Evolutionary conservation across 1,140 invertebrate species (phyloP), one percentile per base, ranked within the genome.

Genomic region (Drosophila quadrilineata): DNA sequence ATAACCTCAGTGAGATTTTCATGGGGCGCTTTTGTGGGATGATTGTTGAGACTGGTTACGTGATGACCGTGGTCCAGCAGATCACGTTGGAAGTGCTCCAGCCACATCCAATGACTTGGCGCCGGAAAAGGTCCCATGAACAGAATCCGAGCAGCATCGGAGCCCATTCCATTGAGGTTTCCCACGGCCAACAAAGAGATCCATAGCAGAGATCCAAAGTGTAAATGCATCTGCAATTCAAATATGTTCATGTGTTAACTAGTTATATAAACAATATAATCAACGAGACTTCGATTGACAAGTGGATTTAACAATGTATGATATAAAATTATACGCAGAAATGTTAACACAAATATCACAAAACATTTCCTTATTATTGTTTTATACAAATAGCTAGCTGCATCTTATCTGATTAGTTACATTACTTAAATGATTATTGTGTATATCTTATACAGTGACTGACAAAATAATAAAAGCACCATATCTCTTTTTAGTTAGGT

Each of bases 21-120:
- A 12, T 89, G 74, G 0, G 89, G 89, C 5, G 89, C 85, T 29
- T 91, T 77, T 0, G 79, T 77, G 60, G 85, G 90, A 62, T 90
- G 85, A 17, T 91, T 90, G 10, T 91, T 92, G 2, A 93, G 91
- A 0, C 92, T 90, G 5, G 93, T 93, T 2, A 94, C 91, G 62
- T 93, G 90, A 69, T 94, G 93, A 1, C 93, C 93, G 45, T 91
- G 90, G 0, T 79, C 56, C 0, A 92, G 90, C 21, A 94, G 72
- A 60, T 91, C 92, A 10, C 90, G 86, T 10, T 91, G 90, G 31
- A 93, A 91, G 14, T 91, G 90, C 46, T 90, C 90, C 43, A 92
- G 71, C 76, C 92, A 88, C 68, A 92, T 91, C 71, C 91, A 91
- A 64, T 93, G 92, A 19, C 87, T 89, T 6, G 84, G 87, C 0